Evolutionary conservation across 2,888 invertebrate species (phyloP).

Genomic region (Clepsis dumicolana): DNA sequence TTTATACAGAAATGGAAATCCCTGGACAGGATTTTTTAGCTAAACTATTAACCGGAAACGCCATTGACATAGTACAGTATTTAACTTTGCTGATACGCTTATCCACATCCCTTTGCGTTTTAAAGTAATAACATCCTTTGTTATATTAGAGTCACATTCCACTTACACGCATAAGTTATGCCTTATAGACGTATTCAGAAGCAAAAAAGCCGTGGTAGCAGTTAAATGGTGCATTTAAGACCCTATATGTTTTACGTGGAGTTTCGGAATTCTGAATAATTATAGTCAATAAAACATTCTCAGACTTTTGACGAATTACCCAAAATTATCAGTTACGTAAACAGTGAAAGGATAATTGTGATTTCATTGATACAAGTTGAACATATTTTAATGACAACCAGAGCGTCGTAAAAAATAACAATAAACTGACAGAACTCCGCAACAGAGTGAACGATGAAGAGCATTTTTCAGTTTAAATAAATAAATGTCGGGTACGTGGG

Average conservation of each 20-base stretch:
- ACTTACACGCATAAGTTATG: not conserved
- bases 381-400: not conserved
- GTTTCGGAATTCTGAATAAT: constrained; percentile 9
- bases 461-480: not conserved
- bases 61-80: not conserved
- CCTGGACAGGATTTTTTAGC: not conserved
- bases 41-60: not conserved
- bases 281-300: constrained; percentile 14
- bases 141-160: not conserved
- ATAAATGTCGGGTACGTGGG: not conserved
- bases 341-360: constrained; percentile 36
- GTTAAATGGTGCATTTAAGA: not conserved
- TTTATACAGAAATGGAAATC: not conserved
- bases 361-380: constrained; percentile 25
- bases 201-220: not conserved
- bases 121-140: constrained; percentile 1
- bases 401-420: constrained; percentile 14
- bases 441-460: constrained; percentile 12
- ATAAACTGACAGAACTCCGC: constrained; percentile 6
- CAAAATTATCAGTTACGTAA: constrained; percentile 33
- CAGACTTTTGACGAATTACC: constrained; percentile 16
- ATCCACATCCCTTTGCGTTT: not conserved
- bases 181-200: not conserved
- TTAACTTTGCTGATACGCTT: not conserved
- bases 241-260: not conserved